Evolutionary conservation across 1,140 invertebrate genomes (phyloP).

Genomic region (Heliconius eleuchia): DNA sequence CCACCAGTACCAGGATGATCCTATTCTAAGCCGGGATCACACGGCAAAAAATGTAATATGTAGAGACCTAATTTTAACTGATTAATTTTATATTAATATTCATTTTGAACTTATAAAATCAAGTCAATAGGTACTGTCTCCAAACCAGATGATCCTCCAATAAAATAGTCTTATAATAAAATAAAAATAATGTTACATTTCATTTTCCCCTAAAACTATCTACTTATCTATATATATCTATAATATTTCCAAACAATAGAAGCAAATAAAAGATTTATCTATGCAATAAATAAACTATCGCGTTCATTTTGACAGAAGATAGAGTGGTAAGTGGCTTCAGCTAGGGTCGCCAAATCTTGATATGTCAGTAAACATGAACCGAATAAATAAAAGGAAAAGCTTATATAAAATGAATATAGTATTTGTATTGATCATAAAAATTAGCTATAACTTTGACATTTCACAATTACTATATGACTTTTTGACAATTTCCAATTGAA

Average conservation of each 20-base stretch:
- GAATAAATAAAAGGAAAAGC: conserved; percentile 19
- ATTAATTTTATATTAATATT: no score
- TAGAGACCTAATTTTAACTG: no score
- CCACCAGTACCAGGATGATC: no score
- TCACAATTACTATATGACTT: neutral
- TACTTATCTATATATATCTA: neutral
- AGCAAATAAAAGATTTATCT: conserved; percentile 28
- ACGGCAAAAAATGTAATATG: no score
- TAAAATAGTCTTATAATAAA: neutral
- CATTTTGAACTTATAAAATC: neutral
- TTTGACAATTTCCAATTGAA: neutral
- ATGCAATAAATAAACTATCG: conserved; percentile 30
- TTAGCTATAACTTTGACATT: neutral
- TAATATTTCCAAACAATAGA: conserved; percentile 10
- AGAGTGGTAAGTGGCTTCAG: conserved; percentile 29
- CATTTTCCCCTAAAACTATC: conserved; percentile 1
- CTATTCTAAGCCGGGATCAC: no score
- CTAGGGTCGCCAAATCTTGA: conserved; percentile 28
- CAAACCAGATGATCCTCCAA: no score
- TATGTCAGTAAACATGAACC: conserved; percentile 25
- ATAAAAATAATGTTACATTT: neutral
- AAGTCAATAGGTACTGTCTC: no score
- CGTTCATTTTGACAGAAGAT: conserved; percentile 26
- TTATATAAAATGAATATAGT: conserved; percentile 17
- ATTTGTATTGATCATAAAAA: conserved; percentile 12